Base-by-base conservation (phyloP, 1,140 invertebrate genomes). In the Neodiprion pinetum region DNA sequence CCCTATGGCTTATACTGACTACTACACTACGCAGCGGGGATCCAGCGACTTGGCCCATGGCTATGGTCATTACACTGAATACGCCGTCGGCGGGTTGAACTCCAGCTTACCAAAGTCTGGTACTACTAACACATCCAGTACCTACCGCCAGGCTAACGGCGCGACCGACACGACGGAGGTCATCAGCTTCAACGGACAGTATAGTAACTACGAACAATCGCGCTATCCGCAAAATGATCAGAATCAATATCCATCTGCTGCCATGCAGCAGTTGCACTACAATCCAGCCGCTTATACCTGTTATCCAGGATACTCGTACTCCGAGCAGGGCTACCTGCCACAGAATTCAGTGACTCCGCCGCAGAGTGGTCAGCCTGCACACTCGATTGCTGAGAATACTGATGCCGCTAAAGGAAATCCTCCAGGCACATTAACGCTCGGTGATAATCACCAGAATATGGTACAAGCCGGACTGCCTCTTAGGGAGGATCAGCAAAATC, bases 81-180 rank as follows among this genome's bases (percentile, higher is more conserved):
- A 50, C 69, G 8, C 74, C 68, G 72, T 71, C 21, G 71, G 71
- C 67, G 70, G 53, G 53, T 68, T 76, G 7, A 73, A 69, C 23
- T 72, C 74, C 9, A 76, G 76, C 71, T 73, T 79, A 12, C 76
- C 79, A 9, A 75, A 71, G 68, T 76, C 79, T 11, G 72, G 72
- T 49, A 80, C 78, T 10, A 80, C 78, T 1, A 78, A 79, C 48
- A 77, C 76, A 1, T 71, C 74, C 49, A 79, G 74, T 69, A 77
- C 79, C 73, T 80, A 80, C 67, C 76, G 74, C 48, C 79, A 80
- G 61, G 78, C 79, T 14, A 73, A 75, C 7, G 70, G 74, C 48
- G 40, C 72, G 4, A 49, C 73, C 9, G 28, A 50, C 11, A 14
- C 50, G 66, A 80, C 77, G 11, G 76, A 80, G 71, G 71, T 76